phyloP scores from a whole-genome alignment of 2,888 invertebrate genomes.

The Crepidodera aurea region DNA sequence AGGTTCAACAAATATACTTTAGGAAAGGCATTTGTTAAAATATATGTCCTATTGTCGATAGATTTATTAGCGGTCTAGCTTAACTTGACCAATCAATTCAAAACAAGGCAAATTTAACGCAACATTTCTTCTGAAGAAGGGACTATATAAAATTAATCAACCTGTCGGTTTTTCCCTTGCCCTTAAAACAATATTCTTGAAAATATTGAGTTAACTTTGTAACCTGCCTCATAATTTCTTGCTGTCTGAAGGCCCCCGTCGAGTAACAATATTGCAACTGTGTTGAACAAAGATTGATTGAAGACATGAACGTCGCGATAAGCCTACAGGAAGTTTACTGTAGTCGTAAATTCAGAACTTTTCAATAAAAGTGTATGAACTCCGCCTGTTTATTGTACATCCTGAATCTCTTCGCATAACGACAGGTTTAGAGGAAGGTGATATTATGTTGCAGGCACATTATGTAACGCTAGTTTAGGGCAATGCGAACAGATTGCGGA shows the following conservation, averaged over 20 bases:
- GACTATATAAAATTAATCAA: too few relatives aligned
- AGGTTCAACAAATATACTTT: too few relatives aligned
- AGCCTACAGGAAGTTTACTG: conserved; percentile 7
- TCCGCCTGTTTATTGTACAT: conserved; percentile 1
- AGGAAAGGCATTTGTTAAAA: too few relatives aligned
- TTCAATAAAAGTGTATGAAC: conserved; percentile 7
- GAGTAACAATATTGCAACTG: conserved; percentile 10
- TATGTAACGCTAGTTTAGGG: too few relatives aligned
- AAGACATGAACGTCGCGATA: conserved; percentile 9
- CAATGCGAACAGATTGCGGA: too few relatives aligned
- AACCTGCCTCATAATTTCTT: background rate
- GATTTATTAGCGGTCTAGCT: too few relatives aligned
- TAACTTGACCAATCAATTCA: too few relatives aligned
- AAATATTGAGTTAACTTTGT: background rate
- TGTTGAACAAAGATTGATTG: conserved; percentile 16
- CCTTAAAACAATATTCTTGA: background rate
- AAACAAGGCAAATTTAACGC: too few relatives aligned
- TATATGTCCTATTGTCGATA: too few relatives aligned
- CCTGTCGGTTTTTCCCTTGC: too few relatives aligned
- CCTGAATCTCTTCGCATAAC: background rate
- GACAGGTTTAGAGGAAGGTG: background rate
- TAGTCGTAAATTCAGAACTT: conserved; percentile 11
- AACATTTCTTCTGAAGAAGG: too few relatives aligned
- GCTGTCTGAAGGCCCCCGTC: background rate
- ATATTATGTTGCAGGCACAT: too few relatives aligned